Conservation (phyloP, 2,797 vertebrate species). For the Cichlasoma orientale region DNA sequence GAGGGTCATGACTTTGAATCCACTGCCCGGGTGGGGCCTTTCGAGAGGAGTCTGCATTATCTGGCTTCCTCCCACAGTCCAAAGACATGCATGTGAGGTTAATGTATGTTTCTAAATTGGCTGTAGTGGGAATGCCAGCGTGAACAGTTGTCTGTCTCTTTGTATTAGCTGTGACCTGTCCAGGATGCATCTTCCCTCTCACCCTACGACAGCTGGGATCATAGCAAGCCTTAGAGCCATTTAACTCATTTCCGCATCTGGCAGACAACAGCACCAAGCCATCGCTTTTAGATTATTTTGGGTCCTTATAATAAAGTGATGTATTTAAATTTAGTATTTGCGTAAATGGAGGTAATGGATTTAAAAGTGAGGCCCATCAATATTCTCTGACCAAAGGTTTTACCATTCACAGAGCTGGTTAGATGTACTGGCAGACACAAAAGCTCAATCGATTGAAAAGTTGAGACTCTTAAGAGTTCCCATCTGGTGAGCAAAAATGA, state of each 20-base stretch:
- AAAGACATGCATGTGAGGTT: neutral
- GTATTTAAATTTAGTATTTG: constrained; percentile 30
- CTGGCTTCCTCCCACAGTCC: neutral
- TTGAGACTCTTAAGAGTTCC: constrained; percentile 53
- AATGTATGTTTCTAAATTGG: neutral
- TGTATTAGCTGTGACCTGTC: neutral
- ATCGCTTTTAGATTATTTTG: neutral
- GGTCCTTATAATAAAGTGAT: neutral
- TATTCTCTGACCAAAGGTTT: neutral
- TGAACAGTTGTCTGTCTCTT: neutral
- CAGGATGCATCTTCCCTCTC: neutral
- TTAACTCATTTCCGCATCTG: neutral
- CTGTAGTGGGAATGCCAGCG: neutral
- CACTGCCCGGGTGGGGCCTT: neutral
- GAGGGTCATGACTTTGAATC: neutral
- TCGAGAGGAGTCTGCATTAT: neutral
- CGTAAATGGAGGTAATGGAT: constrained; percentile 8
- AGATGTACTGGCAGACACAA: constrained; percentile 29
- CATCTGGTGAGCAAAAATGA: constrained; percentile 48
- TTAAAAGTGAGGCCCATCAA: constrained; percentile 10
- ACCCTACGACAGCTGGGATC: neutral
- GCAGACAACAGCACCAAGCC: neutral
- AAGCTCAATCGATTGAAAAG: constrained; percentile 50
- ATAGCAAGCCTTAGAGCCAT: neutral
- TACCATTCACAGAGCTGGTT: constrained; percentile 26